phyloP scores from a whole-genome alignment of 2,113 vertebrate genomes.

The Rhynchomys soricoides region DNA sequence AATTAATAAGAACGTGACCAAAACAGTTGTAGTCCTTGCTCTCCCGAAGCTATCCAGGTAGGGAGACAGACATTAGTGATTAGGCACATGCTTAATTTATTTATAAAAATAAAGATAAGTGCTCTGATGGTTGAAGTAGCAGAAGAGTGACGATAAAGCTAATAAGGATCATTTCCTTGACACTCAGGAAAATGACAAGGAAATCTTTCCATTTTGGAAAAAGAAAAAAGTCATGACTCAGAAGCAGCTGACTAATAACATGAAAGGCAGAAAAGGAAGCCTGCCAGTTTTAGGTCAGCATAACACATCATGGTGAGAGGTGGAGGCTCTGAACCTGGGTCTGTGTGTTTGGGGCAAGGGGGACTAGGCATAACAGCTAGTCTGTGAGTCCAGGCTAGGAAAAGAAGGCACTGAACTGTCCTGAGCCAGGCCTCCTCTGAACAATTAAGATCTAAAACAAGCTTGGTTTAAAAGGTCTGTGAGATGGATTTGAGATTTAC shows the following conservation, averaged over 20 bases:
- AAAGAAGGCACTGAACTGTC: background rate
- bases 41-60: background rate
- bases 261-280: background rate
- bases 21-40: background rate
- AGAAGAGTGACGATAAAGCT: conserved; percentile 3
- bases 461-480: background rate
- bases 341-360: background rate
- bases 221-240: conserved; percentile 19
- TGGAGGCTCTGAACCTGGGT: background rate
- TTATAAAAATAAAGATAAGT: conserved; percentile 6
- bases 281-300: background rate
- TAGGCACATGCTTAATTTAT: background rate
- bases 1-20: conserved; percentile 1
- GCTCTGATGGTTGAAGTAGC: background rate
- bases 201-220: conserved; percentile 60
- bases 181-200: background rate
- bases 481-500: background rate
- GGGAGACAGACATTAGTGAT: background rate
- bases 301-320: background rate
- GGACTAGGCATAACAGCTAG: background rate
- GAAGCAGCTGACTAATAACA: conserved; percentile 39
- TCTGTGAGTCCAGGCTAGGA: background rate
- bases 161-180: background rate
- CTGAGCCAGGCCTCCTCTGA: background rate
- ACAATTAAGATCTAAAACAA: background rate